Base-by-base conservation (phyloP, 1,140 invertebrate species). In the Penaeus japonicus region DNA sequence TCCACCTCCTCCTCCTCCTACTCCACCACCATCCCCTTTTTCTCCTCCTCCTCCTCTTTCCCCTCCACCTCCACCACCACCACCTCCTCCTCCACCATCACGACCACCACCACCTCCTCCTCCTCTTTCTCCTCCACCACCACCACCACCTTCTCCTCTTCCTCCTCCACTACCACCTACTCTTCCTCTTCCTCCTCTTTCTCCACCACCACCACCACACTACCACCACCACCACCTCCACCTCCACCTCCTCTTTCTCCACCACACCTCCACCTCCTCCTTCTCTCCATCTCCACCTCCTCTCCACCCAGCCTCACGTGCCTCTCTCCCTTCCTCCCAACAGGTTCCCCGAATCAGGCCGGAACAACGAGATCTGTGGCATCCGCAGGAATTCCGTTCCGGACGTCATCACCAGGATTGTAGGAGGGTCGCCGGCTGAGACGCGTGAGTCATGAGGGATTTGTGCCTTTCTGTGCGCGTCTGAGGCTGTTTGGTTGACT, bases 341-440 rank as follows among this genome's bases (percentile, higher is more conserved):
- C 70, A 73, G 70, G 24, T 73, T 32, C 20, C n/a, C 24, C 1
- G 70, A 24, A 7, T 30, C 2, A 20, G 53, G n/a, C 12, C 80
- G 87, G 5, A 88, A 88, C 81, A 84, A 47, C 80, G 22, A 88
- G 4, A 53, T 88, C 10, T 88, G 87, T 84, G 87, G 87, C 65
- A 88, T 88, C 80, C 79, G 87, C 4, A 70, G 78, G 80, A 88
- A 53, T 32, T 20, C 81, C 0, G 87, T 88, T 32, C 87, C 87
- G 5, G 87, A 88, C 32, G 32, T 83, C 54, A 75, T 88, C 87
- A 83, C 65, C 79, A 78, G 87, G 17, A 78, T 88, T 22, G 87
- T 88, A 3, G 87, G 87, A 24, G 87, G 87, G 10, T 78, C 80
- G 5, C 70, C 80, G 0, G 80, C 80, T 7, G 87, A 88, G 54